These are phyloP conservation scores for Setophaga kirtlandii DNA, from an alignment of 2,113 vertebrate species.

Conservation along the genomic window DNA sequence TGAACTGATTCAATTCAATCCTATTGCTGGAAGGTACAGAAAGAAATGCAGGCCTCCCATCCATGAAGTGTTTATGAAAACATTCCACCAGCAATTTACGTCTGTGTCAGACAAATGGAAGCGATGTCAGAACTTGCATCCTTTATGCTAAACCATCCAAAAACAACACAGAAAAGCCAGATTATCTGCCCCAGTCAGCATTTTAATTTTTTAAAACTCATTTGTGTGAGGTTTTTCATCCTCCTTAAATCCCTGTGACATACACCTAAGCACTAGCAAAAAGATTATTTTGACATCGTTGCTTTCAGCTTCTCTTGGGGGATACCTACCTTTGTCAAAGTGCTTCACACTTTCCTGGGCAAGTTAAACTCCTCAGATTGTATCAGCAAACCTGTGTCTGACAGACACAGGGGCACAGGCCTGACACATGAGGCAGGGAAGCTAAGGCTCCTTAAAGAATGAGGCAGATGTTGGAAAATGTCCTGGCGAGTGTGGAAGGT, in stretches of 20 bases:
- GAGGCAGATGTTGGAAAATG: neutral
- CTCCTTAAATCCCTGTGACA: neutral
- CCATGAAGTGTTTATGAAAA: neutral
- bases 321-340: neutral
- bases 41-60: neutral
- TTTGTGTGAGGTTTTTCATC: neutral
- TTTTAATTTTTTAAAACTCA: neutral
- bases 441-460: neutral
- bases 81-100: neutral
- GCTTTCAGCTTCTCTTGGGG: neutral
- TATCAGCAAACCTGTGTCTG: neutral
- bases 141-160: neutral
- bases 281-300: neutral
- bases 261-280: neutral
- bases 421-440: neutral
- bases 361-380: neutral
- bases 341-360: neutral
- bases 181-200: neutral
- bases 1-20: neutral
- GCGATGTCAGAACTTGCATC: neutral
- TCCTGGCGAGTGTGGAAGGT: neutral
- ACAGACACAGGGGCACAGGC: neutral
- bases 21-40: neutral
- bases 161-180: neutral
- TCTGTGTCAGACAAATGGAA: neutral